Base-by-base conservation (phyloP, 2,888 invertebrate species). In the Athetis lepigone region DNA sequence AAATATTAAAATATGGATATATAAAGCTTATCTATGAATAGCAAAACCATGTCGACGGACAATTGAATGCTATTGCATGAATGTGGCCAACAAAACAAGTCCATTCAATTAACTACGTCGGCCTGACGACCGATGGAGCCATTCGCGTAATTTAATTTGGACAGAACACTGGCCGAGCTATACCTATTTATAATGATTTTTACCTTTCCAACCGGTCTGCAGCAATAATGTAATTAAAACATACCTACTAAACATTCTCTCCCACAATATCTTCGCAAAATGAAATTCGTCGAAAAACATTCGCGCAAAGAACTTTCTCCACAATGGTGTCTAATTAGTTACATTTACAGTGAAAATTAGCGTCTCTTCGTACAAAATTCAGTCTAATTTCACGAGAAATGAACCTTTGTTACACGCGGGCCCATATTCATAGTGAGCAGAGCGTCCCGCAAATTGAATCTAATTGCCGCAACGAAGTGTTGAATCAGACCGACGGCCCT, bases 391-490 rank as follows among this genome's bases (percentile, higher is more conserved):
- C 73, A 74, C 84, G 80, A 89, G 86, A 90, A 92, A 88, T 85
- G 86, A 88, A 89, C 87, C 90, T 90, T 90, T 90, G 92, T 92
- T 90, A 88, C 83, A 81, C 82, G 85, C 84, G 81, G 74, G 80
- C 76, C 85, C 87, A 90, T 90, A 88, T 90, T 89, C 89, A 89
- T 91, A 90, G 89, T 79, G 85, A 82, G 87, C 83, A 72, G 87
- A 84, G 85, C 85, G 83, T 84, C 80, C 85, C 88, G 87, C 90
- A 93, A 94, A 94, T 94, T 93, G 93, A 90, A 90, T 90, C 93
- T 94, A 94, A 94, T 94, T 94, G 94, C 92, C 90, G 86, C 92
- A 93, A 93, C 90, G 90, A 93, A 93, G 94, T 92, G 94, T 92
- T 92, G 94, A 94, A 93, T 93, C 92, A 93, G 93, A 86, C 92